Evolutionary conservation across 2,797 vertebrate species (phyloP).

Genomic region (Syngnathus acus): DNA sequence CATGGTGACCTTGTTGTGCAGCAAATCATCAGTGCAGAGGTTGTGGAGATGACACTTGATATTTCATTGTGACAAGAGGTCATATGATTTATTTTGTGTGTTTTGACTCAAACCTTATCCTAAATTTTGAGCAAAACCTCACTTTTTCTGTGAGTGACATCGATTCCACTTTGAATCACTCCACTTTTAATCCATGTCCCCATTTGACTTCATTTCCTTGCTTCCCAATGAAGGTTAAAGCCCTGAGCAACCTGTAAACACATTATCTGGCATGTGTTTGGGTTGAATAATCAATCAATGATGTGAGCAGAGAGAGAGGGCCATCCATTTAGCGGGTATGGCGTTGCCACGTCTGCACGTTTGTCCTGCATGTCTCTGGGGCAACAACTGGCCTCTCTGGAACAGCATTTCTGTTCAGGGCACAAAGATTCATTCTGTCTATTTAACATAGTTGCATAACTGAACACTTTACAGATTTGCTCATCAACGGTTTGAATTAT

Average conservation of each 20-base stretch:
- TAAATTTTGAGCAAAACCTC: slow-evolving; percentile 13
- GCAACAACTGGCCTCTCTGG: slow-evolving; percentile 1
- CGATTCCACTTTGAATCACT: slow-evolving; percentile 10
- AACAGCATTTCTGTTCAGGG: slow-evolving; percentile 16
- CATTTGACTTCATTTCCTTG: slow-evolving; percentile 21
- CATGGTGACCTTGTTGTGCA: slow-evolving; percentile 36
- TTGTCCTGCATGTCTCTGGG: not conserved
- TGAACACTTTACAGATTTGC: not conserved
- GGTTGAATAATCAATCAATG: slow-evolving; percentile 37
- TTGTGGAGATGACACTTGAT: slow-evolving; percentile 29
- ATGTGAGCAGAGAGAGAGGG: slow-evolving; percentile 26
- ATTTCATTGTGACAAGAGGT: slow-evolving; percentile 46
- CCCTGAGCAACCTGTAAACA: slow-evolving; percentile 9
- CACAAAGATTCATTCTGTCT: not conserved
- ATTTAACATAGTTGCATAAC: slow-evolving; percentile 4
- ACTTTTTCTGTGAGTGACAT: slow-evolving; percentile 17
- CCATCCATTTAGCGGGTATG: slow-evolving; percentile 12
- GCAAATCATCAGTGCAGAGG: slow-evolving; percentile 41
- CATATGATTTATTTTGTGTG: slow-evolving; percentile 31
- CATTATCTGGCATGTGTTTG: slow-evolving; percentile 8
- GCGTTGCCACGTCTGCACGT: slow-evolving; percentile 11
- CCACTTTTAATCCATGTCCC: slow-evolving; percentile 7
- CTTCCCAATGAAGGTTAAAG: slow-evolving; percentile 30
- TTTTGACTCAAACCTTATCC: slow-evolving; percentile 14
- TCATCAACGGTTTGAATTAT: slow-evolving; percentile 2